These are phyloP conservation scores for Tridacna crocea DNA, from an alignment of 2,888 invertebrate genomes.

Conservation along the genomic window DNA sequence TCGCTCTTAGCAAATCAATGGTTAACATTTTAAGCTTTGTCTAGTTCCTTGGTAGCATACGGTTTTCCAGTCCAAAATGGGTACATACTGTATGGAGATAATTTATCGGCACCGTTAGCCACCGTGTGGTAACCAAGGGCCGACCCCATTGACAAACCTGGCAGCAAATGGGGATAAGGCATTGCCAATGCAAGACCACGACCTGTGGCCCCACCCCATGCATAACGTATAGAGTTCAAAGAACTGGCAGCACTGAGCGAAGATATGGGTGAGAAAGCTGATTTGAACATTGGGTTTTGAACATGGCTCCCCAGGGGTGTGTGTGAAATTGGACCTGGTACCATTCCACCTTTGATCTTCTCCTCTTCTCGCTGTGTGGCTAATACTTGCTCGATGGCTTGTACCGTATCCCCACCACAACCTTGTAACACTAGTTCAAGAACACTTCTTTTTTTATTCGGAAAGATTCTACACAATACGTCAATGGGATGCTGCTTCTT, in stretches of 20 bases:
- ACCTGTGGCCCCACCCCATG: conserved; percentile 70
- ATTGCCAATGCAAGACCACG: conserved; percentile 75
- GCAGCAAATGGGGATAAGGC: conserved; percentile 77
- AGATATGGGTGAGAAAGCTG: conserved; percentile 82
- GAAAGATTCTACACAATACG: conserved; percentile 94
- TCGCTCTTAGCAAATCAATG: too few relatives aligned
- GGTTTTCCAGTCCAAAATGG: conserved; percentile 75
- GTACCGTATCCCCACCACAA: conserved; percentile 94
- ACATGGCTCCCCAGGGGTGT: conserved; percentile 40
- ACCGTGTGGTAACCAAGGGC: conserved; percentile 71
- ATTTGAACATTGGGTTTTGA: conserved; percentile 73
- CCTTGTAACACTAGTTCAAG: conserved; percentile 93
- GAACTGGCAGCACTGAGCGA: conserved; percentile 72
- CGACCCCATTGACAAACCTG: conserved; percentile 75
- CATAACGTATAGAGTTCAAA: conserved; percentile 77
- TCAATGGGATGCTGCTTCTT: conserved; percentile 88
- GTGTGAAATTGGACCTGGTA: conserved; percentile 24
- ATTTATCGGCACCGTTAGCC: conserved; percentile 62
- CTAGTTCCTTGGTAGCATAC: conserved; percentile 63
- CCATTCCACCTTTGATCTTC: conserved; percentile 30
- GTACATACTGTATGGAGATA: conserved; percentile 73
- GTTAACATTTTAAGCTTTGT: conserved; percentile 63
- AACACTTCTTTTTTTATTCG: conserved; percentile 92
- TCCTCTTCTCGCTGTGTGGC: conserved; percentile 76
- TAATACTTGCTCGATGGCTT: conserved; percentile 95